A percentile compares a stretch with the other conserved stretches of the same genome.
phyloP scores from a whole-genome alignment of 30 jellyfish, hydroid and myxozoan genomes.

The Aurelia aurita complex sp. Pacific region DNA sequence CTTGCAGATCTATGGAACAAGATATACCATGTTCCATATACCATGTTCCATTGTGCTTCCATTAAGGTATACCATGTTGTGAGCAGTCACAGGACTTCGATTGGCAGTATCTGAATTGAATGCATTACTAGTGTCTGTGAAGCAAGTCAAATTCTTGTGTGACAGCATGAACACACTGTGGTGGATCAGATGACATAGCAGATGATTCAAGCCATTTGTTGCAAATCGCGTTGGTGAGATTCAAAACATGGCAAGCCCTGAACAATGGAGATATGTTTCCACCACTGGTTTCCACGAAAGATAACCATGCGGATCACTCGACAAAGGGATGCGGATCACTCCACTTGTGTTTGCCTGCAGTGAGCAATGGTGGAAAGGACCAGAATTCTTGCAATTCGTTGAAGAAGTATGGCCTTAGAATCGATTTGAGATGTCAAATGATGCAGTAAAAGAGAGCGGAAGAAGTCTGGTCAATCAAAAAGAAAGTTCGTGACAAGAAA shows the following conservation, averaged over 20 bases:
- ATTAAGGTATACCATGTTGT: conserved; percentile 40
- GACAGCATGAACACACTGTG: conserved; percentile 65
- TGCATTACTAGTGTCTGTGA: not conserved
- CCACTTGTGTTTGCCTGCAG: too few species aligned
- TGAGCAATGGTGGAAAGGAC: too few species aligned
- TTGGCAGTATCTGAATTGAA: conserved; percentile 8
- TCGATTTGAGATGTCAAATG: not conserved
- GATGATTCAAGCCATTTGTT: conserved; percentile 40
- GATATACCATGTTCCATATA: not conserved
- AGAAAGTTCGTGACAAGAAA: too few species aligned
- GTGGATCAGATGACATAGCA: conserved; percentile 57
- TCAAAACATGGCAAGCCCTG: conserved; percentile 37
- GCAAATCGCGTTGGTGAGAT: conserved; percentile 55
- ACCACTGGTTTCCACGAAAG: too few species aligned
- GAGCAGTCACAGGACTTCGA: conserved; percentile 3
- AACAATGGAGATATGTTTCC: conserved; percentile 54
- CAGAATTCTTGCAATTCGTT: not conserved
- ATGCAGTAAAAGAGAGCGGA: not conserved
- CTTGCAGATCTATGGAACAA: conserved; percentile 52
- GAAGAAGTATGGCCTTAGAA: conserved; percentile 47
- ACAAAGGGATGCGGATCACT: conserved; percentile 59
- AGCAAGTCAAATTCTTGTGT: conserved; percentile 40
- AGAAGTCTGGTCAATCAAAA: not conserved
- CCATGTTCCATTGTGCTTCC: conserved; percentile 44
- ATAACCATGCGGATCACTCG: conserved; percentile 41